Base-by-base conservation (phyloP, 2,888 invertebrate genomes). In the Marasmarcha lunaedactyla region DNA sequence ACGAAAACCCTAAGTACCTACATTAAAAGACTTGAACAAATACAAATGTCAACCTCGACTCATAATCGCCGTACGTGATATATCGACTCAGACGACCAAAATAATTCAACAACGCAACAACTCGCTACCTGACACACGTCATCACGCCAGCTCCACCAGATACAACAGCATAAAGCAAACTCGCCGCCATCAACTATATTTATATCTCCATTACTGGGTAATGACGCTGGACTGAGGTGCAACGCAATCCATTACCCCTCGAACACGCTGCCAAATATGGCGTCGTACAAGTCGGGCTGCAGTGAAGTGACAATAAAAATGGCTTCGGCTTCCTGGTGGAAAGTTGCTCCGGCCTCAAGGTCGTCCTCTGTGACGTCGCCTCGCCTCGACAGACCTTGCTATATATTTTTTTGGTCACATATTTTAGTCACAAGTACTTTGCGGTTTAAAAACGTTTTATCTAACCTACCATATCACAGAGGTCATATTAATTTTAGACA, bases 271-370 rank as follows among this genome's bases (percentile, higher is more conserved):
- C 30, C 30, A 30, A 30, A 30, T 30, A 30, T n/a, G 30, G 30
- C 30, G 9, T 4, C 4, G 20, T 4, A n/a, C 30, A 30, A 30
- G 30, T 30, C 3, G 30, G 10, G 10, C 30, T 30, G 30, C 34
- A 34, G 7, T 34, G 9, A 34, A 34, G 12, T 12, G 7, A 34
- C 34, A 14, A 34, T 12, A 14, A 34, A 34, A 34, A 34, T 34
- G 34, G 30, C 30, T 4, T 30, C 14, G 7, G 34, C 14, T 53
- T 51, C 46, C 46, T 44, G 45, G 47, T 50, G 42, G 47, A 46
- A 49, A 48, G 48, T 48, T 48, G 50, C 39, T 37, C 36, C 12
- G 37, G 39, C 7, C 38, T 26, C 46, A 47, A 46, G 48, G 48
- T 40, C 46, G 43, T 14, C 34, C 11, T 13, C 34, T 5, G 34